Base-by-base conservation (phyloP, 2,113 vertebrate genomes). In the Dasyprocta punctata region DNA sequence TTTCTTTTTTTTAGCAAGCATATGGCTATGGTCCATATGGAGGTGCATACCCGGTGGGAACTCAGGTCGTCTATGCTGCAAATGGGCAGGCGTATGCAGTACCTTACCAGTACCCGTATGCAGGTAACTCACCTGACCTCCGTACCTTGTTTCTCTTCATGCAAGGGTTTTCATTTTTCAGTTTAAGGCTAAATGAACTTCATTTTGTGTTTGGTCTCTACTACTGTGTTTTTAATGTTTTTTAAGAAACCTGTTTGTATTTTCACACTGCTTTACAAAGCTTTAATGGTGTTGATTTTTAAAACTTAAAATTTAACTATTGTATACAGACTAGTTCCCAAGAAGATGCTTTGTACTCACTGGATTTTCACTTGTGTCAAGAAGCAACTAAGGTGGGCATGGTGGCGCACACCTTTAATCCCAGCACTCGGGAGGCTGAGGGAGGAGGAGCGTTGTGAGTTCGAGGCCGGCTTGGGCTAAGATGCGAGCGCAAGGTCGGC, bases 61-160 rank as follows among this genome's bases (percentile, higher is more conserved):
- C 98, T 89, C 99, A 98, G 58, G 96, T 99, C 69, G 95, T 99
- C 92, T 99, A 99, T 71, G 96, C 99, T 93, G 98, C 98, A 17
- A 99, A 95, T 0, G 98, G 99, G 69, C 99, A 99, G 96, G 98
- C 98, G 0, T 99, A 99, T 78, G 98, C 98, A 10, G 84, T 98
- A 84, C 98, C 99, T 67, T 99, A 98, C 73, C 99, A 98, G 92
- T 99, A 99, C 69, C 98, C 98, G 0, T 98, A 98, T 95, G 98
- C 98, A 99, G 99, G 99, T 99, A 98, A 98, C 8, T 81, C 0
- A 1, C 6, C 7, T 2, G 63, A 77, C 47, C 12, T 86, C 58
- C 0, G 5, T 49, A 14, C 16, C 22, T 80, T 60, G 0, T 52
- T 71, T 67, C 84, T 93, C 3, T 24, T 52, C 67, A 9, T 41